These are phyloP conservation scores for Microplitis deprimator DNA, from an alignment of 2,888 invertebrate species.

Conservation along the genomic window DNA sequence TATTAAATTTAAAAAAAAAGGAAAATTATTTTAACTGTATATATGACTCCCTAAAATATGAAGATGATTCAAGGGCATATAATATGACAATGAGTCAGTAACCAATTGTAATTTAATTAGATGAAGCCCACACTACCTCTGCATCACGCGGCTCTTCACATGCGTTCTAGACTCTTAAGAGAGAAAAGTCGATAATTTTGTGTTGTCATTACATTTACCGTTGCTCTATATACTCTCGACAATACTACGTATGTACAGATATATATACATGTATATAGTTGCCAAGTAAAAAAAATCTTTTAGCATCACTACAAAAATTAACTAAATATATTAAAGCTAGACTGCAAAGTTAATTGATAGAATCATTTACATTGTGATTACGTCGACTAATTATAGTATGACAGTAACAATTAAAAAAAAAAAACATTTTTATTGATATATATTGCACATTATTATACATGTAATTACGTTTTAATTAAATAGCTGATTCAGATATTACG, in stretches of 20 bases:
- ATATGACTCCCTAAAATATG: background rate
- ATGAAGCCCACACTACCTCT: conserved; percentile 51
- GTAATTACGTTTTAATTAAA: background rate
- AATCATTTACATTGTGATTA: background rate
- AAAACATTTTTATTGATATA: too few relatives aligned
- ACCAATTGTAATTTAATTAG: conserved; percentile 54
- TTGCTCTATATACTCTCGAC: conserved; percentile 11
- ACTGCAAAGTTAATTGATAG: conserved; percentile 27
- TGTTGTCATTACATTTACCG: background rate
- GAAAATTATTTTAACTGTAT: too few relatives aligned
- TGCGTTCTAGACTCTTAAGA: conserved; percentile 43
- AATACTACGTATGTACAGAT: background rate
- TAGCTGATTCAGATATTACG: background rate
- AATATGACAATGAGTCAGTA: conserved; percentile 21
- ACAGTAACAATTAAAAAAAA: too few relatives aligned
- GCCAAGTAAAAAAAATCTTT: too few relatives aligned
- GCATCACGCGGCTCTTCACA: conserved; percentile 37
- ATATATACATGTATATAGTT: background rate
- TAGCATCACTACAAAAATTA: conserved; percentile 7
- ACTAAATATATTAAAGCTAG: background rate
- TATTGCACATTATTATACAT: background rate
- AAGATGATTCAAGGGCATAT: conserved; percentile 33
- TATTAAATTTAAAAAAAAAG: too few relatives aligned
- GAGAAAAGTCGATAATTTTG: conserved; percentile 32
- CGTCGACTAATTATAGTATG: too few relatives aligned